Evolutionary conservation across 64 coral and sea anemone species (phyloP).

Genomic region (Astreopora myriophthalma): DNA sequence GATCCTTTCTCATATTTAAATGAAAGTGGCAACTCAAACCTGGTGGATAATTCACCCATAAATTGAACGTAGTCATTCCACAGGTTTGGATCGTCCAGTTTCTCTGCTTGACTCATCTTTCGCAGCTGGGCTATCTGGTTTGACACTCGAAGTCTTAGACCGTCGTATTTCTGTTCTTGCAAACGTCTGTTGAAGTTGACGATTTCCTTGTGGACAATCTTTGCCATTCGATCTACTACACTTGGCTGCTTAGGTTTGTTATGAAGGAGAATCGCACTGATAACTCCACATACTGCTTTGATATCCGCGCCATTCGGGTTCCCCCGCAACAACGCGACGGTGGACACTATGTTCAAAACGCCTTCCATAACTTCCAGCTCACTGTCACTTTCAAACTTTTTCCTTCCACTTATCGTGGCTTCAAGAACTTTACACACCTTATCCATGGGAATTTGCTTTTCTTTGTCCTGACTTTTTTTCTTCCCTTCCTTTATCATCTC

Average conservation of each 20-base stretch:
- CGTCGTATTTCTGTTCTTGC: constrained; percentile 8
- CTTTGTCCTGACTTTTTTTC: neutral
- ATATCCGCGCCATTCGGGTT: neutral
- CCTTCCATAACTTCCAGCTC: neutral
- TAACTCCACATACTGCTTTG: neutral
- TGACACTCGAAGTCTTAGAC: neutral
- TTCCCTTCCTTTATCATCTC: neutral
- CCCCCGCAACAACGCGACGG: neutral
- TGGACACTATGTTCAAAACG: neutral
- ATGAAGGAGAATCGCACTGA: neutral
- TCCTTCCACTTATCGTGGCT: neutral
- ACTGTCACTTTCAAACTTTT: neutral
- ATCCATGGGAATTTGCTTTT: neutral
- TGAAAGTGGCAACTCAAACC: constrained; percentile 28
- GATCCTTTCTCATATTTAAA: neutral
- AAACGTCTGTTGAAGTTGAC: neutral
- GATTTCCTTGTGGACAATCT: neutral
- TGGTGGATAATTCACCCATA: constrained; percentile 12
- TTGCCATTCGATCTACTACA: neutral
- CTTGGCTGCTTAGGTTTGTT: neutral
- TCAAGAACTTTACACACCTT: neutral
- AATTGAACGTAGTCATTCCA: constrained; percentile 42
- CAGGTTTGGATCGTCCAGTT: constrained; percentile 14
- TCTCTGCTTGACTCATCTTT: neutral
- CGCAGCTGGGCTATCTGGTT: neutral